Conservation (phyloP, 2,113 vertebrate species). For the Gavialis gangeticus region DNA sequence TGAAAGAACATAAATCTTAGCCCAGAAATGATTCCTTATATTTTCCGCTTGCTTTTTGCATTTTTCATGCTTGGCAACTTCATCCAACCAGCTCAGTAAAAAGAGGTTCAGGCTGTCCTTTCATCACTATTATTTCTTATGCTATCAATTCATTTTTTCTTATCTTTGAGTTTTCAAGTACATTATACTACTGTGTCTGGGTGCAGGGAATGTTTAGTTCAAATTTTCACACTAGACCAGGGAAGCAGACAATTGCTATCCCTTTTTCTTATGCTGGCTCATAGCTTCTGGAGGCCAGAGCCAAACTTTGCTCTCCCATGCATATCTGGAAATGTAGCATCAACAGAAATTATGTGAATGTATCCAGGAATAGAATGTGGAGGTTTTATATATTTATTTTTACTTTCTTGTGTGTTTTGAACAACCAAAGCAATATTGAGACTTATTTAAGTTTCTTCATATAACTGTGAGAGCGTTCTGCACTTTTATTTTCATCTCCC, state of each 20-base stretch:
- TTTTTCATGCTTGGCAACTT: too few relatives aligned
- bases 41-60: background rate
- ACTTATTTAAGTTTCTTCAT: background rate
- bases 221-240: background rate
- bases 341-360: background rate
- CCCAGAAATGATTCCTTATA: background rate
- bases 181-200: background rate
- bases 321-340: background rate
- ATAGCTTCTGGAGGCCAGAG: background rate
- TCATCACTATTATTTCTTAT: background rate
- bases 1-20: background rate
- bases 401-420: background rate
- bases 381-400: background rate
- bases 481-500: background rate
- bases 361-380: background rate
- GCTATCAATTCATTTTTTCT: background rate
- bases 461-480: background rate
- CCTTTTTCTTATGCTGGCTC: background rate
- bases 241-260: background rate
- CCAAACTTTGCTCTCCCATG: background rate
- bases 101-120: background rate
- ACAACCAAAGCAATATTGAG: fast-evolving
- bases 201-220: background rate
- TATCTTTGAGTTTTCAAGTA: background rate
- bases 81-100: background rate